Conservation (phyloP, 2,888 invertebrate genomes). For the Crioceris asparagi region DNA sequence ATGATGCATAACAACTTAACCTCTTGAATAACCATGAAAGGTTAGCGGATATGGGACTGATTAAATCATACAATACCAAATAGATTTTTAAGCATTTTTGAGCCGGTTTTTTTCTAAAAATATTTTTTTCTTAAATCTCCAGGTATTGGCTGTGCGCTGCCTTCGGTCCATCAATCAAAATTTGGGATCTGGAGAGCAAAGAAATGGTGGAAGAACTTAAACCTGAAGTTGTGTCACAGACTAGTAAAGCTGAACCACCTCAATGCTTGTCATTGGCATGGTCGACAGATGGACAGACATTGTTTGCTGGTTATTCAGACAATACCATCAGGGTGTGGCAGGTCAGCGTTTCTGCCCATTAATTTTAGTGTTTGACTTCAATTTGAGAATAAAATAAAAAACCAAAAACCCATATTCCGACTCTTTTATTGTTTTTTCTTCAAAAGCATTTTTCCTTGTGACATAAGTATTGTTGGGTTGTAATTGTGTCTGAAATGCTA, state of each 20-base stretch:
- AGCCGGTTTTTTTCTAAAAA: not conserved
- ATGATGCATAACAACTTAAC: conserved; percentile 29
- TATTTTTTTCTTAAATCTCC: conserved; percentile 14
- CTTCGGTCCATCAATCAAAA: conserved; percentile 95
- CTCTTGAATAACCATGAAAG: conserved; percentile 35
- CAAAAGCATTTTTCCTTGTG: too few relatives aligned
- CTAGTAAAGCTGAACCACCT: conserved; percentile 80
- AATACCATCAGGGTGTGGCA: conserved; percentile 98
- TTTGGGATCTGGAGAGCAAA: conserved; percentile 99
- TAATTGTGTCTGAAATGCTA: too few relatives aligned
- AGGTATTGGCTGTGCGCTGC: conserved; percentile 98
- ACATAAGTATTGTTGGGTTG: too few relatives aligned
- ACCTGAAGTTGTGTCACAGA: conserved; percentile 81
- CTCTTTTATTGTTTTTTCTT: too few relatives aligned
- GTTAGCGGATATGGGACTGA: conserved; percentile 41
- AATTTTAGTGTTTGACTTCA: conserved; percentile 6
- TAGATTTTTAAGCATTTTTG: not conserved
- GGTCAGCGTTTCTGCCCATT: conserved; percentile 75
- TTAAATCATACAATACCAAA: conserved; percentile 3
- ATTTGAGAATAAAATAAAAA: conserved; percentile 2
- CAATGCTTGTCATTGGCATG: conserved; percentile 96
- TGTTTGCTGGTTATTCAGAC: conserved; percentile 98
- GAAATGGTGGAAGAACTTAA: conserved; percentile 97
- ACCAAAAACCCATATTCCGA: too few relatives aligned
- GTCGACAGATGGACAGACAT: conserved; percentile 98